These are phyloP conservation scores for Plotosus lineatus DNA, from an alignment of 2,113 vertebrate genomes.

Conservation along the genomic window DNA sequence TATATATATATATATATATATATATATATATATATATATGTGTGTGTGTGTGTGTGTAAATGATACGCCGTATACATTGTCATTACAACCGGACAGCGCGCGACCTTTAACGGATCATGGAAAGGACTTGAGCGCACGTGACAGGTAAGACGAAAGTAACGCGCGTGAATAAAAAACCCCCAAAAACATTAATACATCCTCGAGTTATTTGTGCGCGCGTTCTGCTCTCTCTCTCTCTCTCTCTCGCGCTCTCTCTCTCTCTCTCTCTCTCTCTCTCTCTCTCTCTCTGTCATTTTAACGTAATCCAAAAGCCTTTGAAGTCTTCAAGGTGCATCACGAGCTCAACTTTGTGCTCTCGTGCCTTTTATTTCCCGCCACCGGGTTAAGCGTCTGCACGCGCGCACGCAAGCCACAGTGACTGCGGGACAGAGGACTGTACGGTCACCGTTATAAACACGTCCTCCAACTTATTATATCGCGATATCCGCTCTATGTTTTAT, in stretches of 20 bases:
- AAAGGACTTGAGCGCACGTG: not conserved
- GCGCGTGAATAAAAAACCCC: not conserved
- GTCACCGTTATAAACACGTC: not conserved
- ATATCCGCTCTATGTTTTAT: too few relatives aligned
- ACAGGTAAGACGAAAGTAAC: not conserved
- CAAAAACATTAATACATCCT: too few relatives aligned
- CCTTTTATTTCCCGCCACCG: constrained; percentile 21
- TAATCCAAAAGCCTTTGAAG: constrained; percentile 12
- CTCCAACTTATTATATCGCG: not conserved
- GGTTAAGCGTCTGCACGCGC: not conserved
- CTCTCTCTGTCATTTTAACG: not conserved
- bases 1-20: too few relatives aligned
- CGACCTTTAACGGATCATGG: not conserved
- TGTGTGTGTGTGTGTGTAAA: not conserved
- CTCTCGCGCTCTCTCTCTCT: not conserved
- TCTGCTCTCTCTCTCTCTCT: not conserved
- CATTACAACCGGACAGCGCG: not conserved
- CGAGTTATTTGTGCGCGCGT: not conserved
- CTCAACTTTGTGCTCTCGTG: not conserved
- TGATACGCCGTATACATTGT: not conserved
- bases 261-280: not conserved
- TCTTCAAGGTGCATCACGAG: not conserved
- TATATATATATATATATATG: not conserved
- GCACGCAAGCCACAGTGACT: not conserved
- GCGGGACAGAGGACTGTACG: not conserved